Conservation (phyloP, 2,888 invertebrate species). For the Myathropa florea region DNA sequence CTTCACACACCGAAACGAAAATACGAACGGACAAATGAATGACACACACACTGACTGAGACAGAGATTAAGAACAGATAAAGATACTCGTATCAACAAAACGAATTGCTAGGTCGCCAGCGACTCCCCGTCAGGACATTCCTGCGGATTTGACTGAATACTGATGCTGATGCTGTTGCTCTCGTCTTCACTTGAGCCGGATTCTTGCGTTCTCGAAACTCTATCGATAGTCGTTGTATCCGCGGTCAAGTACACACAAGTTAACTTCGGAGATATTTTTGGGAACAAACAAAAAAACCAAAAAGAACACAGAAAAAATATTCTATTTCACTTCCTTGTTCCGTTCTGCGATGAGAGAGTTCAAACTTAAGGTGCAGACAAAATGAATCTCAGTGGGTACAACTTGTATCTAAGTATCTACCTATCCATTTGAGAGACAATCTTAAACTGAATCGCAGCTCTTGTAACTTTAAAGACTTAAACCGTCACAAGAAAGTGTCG, state of each 20-base stretch:
- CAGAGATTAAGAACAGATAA: conserved; percentile 7
- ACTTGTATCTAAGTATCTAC: conserved; percentile 62
- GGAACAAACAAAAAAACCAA: background rate
- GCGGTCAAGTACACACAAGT: background rate
- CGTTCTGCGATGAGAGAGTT: conserved; percentile 16
- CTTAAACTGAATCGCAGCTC: conserved; percentile 69
- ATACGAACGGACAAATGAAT: too few species aligned
- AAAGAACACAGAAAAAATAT: conserved; percentile 5
- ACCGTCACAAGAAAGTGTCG: conserved; percentile 69
- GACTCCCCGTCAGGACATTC: background rate
- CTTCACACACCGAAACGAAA: conserved; percentile 4
- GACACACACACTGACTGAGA: background rate
- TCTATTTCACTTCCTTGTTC: conserved; percentile 53
- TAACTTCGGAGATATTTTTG: background rate
- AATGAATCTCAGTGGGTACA: conserved; percentile 41
- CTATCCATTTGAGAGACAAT: conserved; percentile 69
- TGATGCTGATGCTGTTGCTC: background rate
- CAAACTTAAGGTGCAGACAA: background rate
- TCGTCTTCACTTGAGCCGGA: too few species aligned
- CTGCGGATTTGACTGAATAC: background rate
- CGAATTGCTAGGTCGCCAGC: background rate
- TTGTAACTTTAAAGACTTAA: conserved; percentile 70
- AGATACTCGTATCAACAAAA: conserved; percentile 32
- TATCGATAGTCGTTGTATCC: background rate
- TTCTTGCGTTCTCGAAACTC: background rate